Percentiles rank a stretch among this genome's conserved stretches.
Conservation (phyloP, 2,888 invertebrate species). For the Germaria angustata region DNA sequence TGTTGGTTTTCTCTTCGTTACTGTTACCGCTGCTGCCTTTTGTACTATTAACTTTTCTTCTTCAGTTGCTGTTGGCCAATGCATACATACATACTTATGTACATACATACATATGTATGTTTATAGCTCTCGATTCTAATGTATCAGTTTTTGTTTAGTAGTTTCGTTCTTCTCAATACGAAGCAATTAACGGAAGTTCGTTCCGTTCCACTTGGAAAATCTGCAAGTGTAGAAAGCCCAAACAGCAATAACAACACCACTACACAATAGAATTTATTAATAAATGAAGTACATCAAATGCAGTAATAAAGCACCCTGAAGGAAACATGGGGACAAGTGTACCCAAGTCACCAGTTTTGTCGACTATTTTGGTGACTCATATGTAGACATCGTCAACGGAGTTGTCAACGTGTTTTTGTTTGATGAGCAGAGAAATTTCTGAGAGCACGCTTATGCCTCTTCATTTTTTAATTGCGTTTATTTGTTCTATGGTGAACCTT, state of each 20-base stretch:
- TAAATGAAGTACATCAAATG: constrained; percentile 7
- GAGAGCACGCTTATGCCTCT: too few species aligned
- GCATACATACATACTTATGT: too few species aligned
- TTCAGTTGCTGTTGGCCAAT: neutral
- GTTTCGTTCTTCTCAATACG: constrained; percentile 17
- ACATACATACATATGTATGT: too few species aligned
- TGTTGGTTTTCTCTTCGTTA: neutral
- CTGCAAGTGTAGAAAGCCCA: constrained; percentile 47
- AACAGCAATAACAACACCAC: neutral
- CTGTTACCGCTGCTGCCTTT: neutral
- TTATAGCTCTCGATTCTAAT: neutral
- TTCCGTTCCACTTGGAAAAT: constrained; percentile 67
- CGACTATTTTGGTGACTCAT: too few species aligned
- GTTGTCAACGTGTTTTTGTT: too few species aligned
- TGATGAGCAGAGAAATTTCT: too few species aligned
- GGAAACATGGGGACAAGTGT: too few species aligned
- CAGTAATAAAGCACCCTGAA: neutral
- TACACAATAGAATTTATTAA: neutral
- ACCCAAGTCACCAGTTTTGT: neutral
- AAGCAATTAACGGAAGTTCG: constrained; percentile 65
- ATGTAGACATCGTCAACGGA: too few species aligned
- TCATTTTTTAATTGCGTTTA: too few species aligned
- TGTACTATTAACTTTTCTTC: constrained; percentile 23
- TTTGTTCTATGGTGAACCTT: too few species aligned
- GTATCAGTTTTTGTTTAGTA: constrained; percentile 9